These are phyloP conservation scores for Chaunax sp. DNA, from an alignment of 2,797 vertebrate species.

Conservation along the genomic window DNA sequence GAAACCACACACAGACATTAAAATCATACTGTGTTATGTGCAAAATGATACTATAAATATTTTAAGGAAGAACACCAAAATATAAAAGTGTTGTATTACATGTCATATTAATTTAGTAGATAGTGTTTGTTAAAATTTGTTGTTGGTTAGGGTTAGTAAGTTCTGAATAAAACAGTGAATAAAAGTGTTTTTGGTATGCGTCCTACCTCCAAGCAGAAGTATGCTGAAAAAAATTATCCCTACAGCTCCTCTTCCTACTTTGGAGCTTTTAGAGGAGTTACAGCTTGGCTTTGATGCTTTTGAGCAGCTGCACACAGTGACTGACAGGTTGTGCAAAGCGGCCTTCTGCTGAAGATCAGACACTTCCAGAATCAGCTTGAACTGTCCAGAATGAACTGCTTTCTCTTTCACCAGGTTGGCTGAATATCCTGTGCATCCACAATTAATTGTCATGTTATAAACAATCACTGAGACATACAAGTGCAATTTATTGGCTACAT, in stretches of 20 bases:
- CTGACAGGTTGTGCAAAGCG: conserved; percentile 64
- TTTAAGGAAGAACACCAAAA: not conserved
- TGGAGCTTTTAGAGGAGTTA: fast-evolving
- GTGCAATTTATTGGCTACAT: too few relatives aligned
- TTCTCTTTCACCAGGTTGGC: conserved; percentile 68
- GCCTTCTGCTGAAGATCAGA: conserved; percentile 69
- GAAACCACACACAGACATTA: conserved; percentile 2
- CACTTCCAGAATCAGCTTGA: conserved; percentile 68
- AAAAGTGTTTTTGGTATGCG: not conserved
- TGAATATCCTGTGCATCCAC: conserved; percentile 55
- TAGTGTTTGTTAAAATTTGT: too few relatives aligned
- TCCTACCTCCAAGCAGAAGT: conserved; percentile 72
- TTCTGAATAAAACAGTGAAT: too few relatives aligned
- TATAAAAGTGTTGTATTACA: not conserved
- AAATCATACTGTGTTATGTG: not conserved
- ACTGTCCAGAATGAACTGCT: conserved; percentile 51
- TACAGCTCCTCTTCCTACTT: conserved; percentile 20
- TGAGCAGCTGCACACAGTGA: conserved; percentile 79
- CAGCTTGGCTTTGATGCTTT: conserved; percentile 38
- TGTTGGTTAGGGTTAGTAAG: too few relatives aligned
- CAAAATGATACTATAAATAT: not conserved
- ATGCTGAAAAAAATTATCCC: conserved; percentile 41
- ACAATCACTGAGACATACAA: too few relatives aligned
- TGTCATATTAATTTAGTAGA: not conserved
- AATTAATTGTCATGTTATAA: not conserved